Evolutionary conservation across 2,888 invertebrate species (phyloP).

Genomic region (Xestia rhomboidea): DNA sequence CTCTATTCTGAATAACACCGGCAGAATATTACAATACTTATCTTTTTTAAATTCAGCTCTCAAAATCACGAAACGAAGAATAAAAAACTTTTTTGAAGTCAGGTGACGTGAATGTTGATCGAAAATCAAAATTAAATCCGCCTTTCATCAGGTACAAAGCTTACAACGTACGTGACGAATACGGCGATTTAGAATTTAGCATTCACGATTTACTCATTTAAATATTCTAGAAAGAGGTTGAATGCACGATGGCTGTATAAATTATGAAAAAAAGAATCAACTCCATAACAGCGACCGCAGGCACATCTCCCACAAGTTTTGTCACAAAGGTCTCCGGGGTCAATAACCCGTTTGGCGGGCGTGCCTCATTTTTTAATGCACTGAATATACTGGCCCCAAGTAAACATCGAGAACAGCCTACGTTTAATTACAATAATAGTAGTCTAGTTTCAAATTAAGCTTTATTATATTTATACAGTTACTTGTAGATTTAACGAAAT

Average conservation of each 20-base stretch:
- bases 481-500: constrained; percentile 20
- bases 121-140: constrained; percentile 58
- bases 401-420: constrained; percentile 67
- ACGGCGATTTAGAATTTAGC: constrained; percentile 53
- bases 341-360: constrained; percentile 88
- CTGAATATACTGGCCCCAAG: constrained; percentile 69
- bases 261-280: constrained; percentile 68
- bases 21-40: neutral
- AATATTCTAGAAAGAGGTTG: constrained; percentile 71
- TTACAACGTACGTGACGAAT: constrained; percentile 63
- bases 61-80: constrained; percentile 13
- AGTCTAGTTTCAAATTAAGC: constrained; percentile 21
- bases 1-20: constrained; percentile 14
- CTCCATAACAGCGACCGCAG: constrained; percentile 73
- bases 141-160: constrained; percentile 29
- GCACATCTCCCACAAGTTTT: constrained; percentile 87
- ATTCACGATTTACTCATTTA: constrained; percentile 62
- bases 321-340: constrained; percentile 88
- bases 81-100: constrained; percentile 26
- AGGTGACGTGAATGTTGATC: constrained; percentile 41
- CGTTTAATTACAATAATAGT: constrained; percentile 49
- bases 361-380: constrained; percentile 86
- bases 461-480: constrained; percentile 21
- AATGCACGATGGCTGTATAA: constrained; percentile 69
- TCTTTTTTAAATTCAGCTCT: constrained; percentile 20